A percentile compares a stretch with the other conserved stretches of the same genome.
Evolutionary conservation across 1,140 invertebrate species (phyloP).

Genomic region (Bombus confusus): DNA sequence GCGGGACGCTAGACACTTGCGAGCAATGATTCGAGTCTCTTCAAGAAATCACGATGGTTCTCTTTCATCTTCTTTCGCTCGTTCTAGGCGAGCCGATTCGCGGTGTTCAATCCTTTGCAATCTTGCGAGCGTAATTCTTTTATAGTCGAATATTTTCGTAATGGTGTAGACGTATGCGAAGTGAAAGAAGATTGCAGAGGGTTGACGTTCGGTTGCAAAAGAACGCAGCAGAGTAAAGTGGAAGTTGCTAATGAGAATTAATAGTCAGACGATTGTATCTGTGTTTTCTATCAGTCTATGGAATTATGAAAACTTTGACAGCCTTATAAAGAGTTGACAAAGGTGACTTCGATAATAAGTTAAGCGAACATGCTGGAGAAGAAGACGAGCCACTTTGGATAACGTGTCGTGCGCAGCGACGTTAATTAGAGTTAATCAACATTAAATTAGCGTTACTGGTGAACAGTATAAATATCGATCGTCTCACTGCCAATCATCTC

Average conservation of each 20-base stretch:
- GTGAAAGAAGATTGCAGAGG: not conserved
- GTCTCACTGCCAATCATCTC: constrained; percentile 46
- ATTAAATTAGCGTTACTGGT: constrained; percentile 47
- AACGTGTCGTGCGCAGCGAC: constrained; percentile 31
- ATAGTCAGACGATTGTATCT: not conserved
- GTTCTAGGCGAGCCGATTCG: not conserved
- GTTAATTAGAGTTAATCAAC: constrained; percentile 55
- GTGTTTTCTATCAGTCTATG: not conserved
- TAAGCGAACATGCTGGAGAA: not conserved
- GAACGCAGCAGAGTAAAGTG: not conserved
- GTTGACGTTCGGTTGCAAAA: not conserved
- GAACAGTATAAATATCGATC: constrained; percentile 46
- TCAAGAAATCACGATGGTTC: not conserved
- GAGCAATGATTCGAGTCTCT: constrained; percentile 9
- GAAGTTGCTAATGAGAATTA: not conserved
- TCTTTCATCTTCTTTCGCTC: too few relatives aligned
- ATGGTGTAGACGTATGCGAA: not conserved
- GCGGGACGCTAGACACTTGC: constrained; percentile 11
- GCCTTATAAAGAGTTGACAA: not conserved
- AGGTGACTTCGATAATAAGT: not conserved
- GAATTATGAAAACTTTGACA: not conserved
- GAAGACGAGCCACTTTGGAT: not conserved
- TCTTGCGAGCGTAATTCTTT: not conserved
- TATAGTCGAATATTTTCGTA: not conserved
- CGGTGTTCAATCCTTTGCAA: not conserved